Base-by-base conservation (phyloP, 2,888 invertebrate species). In the Diplazon laetatorius region DNA sequence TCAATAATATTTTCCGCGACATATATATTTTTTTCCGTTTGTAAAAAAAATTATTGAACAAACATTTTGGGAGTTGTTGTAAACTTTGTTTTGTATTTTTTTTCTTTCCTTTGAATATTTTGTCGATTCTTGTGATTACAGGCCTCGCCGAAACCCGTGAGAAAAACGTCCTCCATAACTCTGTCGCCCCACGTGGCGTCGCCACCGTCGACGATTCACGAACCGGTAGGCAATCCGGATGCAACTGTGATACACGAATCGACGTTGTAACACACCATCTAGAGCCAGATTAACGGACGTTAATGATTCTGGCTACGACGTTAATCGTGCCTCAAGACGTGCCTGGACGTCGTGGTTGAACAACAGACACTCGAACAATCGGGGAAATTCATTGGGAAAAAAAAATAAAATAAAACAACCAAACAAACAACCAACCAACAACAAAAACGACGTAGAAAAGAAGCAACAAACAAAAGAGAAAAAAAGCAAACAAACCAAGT, bases 231-330 rank as follows among this genome's bases (percentile, higher is more conserved):
- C 60, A 87, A 88, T 83, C 83, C 88, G 18, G 89, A 90, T 59
- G 84, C 88, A 44, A 81, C 88, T 57, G 85, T 90, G 62, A 89
- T 90, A 74, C 90, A 91, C 82, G 91, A 91, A 80, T 90, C 91
- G 12, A 91, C 91, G 46, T 89, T 91, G 89, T 91, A 91, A 90
- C 90, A 86, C 82, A 89, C 88, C 72, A 89, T 89, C 71, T 89
- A 89, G n/a, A 90, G 87, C 80, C 80, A 74, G 77, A 76, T 55
- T 63, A 60, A 20, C 42, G 3, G 42, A 46, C 46, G 50, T n/a
- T n/a, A 55, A 68, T 12, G 63, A 35, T 79, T 37, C 72, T 69
- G 78, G 72, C 68, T 62, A n/a, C 60, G 18, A 52, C n/a, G n/a
- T 39, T 20, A 20, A 69, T 22, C 63, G 62, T 60, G 62, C 60